Conservation (phyloP, 2,797 vertebrate species). For the Passerculus sandwichensis region DNA sequence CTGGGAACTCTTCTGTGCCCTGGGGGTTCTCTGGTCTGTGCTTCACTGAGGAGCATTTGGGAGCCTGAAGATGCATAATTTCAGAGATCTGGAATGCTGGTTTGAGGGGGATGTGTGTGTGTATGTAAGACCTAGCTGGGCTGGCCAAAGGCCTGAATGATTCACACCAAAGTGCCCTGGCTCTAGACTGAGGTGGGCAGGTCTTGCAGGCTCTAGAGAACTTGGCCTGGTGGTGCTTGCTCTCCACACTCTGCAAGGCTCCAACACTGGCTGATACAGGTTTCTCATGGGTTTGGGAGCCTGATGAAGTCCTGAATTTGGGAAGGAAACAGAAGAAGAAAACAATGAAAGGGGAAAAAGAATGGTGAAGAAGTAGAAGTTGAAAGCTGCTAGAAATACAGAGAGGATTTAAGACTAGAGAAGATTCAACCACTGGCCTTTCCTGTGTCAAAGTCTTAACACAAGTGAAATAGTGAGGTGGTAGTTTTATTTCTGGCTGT, state of each 20-base stretch:
- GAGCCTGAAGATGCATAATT: background rate
- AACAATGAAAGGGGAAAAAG: background rate
- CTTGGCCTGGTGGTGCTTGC: background rate
- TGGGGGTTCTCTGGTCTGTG: background rate
- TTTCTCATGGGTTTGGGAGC: background rate
- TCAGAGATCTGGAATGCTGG: background rate
- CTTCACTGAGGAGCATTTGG: background rate
- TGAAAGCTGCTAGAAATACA: background rate
- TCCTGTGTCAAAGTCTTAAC: background rate
- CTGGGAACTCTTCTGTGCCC: rapidly evolving
- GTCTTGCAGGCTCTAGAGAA: background rate
- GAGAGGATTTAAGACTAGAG: background rate
- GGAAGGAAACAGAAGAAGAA: background rate
- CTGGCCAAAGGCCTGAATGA: background rate
- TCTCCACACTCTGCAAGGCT: background rate
- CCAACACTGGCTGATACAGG: background rate
- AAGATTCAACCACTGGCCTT: background rate
- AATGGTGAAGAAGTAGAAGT: background rate
- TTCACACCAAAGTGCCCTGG: background rate
- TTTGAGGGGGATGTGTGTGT: background rate
- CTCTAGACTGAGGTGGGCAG: background rate
- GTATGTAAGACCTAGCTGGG: background rate
- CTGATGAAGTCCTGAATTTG: background rate
- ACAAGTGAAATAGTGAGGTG: background rate
- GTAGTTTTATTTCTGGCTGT: background rate